Evolutionary conservation across 2,113 vertebrate genomes (phyloP), one percentile per base, ranked within the genome.

Genomic region (Pelvicachromis taeniatus): DNA sequence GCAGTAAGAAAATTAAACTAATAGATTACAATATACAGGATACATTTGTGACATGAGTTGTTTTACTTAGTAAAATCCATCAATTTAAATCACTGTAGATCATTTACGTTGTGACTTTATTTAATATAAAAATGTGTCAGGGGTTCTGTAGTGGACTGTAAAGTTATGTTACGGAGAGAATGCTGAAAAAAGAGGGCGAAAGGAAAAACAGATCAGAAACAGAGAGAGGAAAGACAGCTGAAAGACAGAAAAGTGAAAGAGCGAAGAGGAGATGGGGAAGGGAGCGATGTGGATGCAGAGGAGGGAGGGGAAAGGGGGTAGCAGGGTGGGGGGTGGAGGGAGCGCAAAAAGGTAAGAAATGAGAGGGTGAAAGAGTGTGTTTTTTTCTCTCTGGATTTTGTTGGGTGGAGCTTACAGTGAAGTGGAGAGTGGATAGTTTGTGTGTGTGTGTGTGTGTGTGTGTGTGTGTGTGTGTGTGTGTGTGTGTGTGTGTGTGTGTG

Each of bases 331-430:
- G 21, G 21, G 19, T 21, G 26, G 48, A 23, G 63, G 33, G 13
- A 21, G 31, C 5, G 33, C 19, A 35, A 42, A 35, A 48, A 61
- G 78, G 35, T 85, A 31, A 75, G 26, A 12, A 42, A 38, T 29
- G 45, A 48, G 63, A 78, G 33, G 45, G 53, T 50, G 85, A 65
- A 33, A 59, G 59, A 35, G 26, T 75, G 26, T 65, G 77, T 80
- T 82, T 48, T 31, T 56, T 83, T 82, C 70, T 45, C 40, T 6
- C 13, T 83, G 70, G 53, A 56, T 55, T 78, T 77, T 79, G 29
- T 3, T 80, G 85, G 82, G 61, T 80, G 84, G 84, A 80, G 33
- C 59, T 83, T 78, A 78, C 53, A 68, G 26, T 86, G 26, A 82
- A 68, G 61, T 87, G 70, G 48, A 54, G 38, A 4, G 11, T 42